A percentile compares a stretch with the other conserved stretches of the same genome.
Conservation (phyloP, 2,797 vertebrate species). For the Alfaro cultratus region DNA sequence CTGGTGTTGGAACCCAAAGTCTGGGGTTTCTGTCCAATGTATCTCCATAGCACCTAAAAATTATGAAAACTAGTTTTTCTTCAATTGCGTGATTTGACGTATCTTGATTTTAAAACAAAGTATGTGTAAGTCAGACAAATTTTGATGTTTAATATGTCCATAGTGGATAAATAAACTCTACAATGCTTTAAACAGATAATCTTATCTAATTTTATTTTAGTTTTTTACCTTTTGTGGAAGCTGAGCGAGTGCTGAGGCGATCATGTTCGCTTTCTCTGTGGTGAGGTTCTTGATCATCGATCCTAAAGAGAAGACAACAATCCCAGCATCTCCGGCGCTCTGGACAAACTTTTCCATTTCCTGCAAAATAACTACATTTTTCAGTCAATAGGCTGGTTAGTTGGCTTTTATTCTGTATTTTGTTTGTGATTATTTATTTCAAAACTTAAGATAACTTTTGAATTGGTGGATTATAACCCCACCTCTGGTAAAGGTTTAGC, state of each 20-base stretch:
- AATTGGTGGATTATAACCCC: conserved; percentile 4
- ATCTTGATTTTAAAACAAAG: neutral
- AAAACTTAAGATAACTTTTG: neutral
- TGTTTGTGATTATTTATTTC: too few relatives aligned
- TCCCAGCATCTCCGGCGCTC: conserved; percentile 88
- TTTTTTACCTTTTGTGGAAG: conserved; percentile 89
- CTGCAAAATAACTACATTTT: conserved; percentile 62
- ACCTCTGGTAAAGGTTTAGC: conserved; percentile 90
- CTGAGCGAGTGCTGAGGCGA: conserved; percentile 88
- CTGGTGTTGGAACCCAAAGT: conserved; percentile 86
- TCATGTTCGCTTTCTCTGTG: conserved; percentile 81
- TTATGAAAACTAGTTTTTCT: neutral
- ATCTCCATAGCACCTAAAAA: conserved; percentile 89
- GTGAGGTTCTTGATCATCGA: conserved; percentile 86
- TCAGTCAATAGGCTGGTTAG: neutral
- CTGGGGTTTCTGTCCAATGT: conserved; percentile 83
- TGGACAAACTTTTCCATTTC: conserved; percentile 92
- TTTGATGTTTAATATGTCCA: neutral
- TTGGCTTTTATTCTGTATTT: conserved; percentile 77
- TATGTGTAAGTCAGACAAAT: neutral
- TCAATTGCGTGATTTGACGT: neutral
- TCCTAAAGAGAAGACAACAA: conserved; percentile 90
- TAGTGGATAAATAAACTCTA: neutral
- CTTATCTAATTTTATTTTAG: neutral
- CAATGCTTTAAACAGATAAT: neutral